These are phyloP conservation scores for Diadema setosum DNA, from an alignment of 35 echinoderm and acorn worm species.

Conservation along the genomic window DNA sequence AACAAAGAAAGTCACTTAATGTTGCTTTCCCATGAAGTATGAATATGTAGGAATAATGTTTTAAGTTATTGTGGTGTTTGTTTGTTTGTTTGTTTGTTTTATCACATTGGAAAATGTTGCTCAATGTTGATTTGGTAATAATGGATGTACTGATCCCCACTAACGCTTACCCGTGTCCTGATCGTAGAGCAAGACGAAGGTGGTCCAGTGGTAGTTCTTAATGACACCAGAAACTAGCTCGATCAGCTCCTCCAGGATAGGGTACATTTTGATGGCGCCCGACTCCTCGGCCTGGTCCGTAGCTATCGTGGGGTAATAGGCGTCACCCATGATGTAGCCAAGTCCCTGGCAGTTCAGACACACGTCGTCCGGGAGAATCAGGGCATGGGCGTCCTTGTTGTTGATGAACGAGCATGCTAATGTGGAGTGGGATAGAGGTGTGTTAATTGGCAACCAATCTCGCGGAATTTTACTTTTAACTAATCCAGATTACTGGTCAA, in stretches of 20 bases:
- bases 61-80: too few relatives aligned
- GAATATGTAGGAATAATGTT: too few relatives aligned
- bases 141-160: too few relatives aligned
- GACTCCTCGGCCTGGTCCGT: conserved; percentile 44
- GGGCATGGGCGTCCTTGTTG: conserved; percentile 23
- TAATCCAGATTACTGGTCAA: too few relatives aligned
- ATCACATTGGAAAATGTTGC: too few relatives aligned
- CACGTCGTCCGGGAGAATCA: conserved; percentile 65
- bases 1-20: too few relatives aligned
- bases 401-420: conserved; percentile 17
- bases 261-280: conserved; percentile 67
- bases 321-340: conserved; percentile 49
- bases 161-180: conserved; percentile 41
- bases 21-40: too few relatives aligned
- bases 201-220: conserved; percentile 47
- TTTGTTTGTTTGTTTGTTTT: too few relatives aligned
- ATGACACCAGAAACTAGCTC: conserved; percentile 66
- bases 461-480: too few relatives aligned
- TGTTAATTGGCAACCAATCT: too few relatives aligned
- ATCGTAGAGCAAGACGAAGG: conserved; percentile 67
- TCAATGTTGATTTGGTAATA: too few relatives aligned
- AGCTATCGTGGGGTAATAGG: conserved; percentile 41
- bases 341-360: conserved; percentile 40
- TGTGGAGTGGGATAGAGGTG: background rate
- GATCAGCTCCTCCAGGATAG: conserved; percentile 28